Evolutionary conservation across 2,888 invertebrate species (phyloP), one percentile per base, ranked within the genome.

Genomic region (Actias luna): DNA sequence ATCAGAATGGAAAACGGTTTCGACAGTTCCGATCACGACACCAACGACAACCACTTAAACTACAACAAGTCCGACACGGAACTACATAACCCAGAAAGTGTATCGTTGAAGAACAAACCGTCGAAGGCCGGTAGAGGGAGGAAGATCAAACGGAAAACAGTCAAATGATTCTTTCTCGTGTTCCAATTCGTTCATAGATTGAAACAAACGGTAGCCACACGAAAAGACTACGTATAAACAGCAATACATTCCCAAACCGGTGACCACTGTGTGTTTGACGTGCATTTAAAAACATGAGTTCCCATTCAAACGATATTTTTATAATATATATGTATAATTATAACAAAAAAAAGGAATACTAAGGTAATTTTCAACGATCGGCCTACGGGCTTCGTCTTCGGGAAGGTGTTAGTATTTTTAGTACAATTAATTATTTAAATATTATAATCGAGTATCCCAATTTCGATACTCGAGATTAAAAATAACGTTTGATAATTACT

Each of bases 161-260:
- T 88, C 64, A 92, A 92, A 92, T 93, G 93, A 93, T 92, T 91
- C 65, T 78, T 87, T 85, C 79, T 89, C 64, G 88, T 88, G 71
- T 84, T 88, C 70, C 88, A 86, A 78, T 92, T 90, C 77, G 86
- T 92, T 72, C 84, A 90, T 74, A 83, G 89, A 74, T 76, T 91
- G 80, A 80, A 82, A 73, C 80, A 70, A 58, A 79, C 72, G 68
- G 79, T 82, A 64, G 69, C 73, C 50, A 69, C 72, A 60, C 61
- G 70, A 63, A 25, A 22, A 25, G 69, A 74, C 64, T 70, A 71
- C 69, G 73, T 77, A 67, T 78, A 69, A 60, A 69, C 69, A 50
- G 8, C 8, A 50, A 73, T 83, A 83, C 88, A 87, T 88, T 87
- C 88, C 86, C 59, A 60, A 71, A 76, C 76, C 72, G 83, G 87